phyloP scores from a whole-genome alignment of 2,113 vertebrate genomes.

The Callionymus lyra region DNA sequence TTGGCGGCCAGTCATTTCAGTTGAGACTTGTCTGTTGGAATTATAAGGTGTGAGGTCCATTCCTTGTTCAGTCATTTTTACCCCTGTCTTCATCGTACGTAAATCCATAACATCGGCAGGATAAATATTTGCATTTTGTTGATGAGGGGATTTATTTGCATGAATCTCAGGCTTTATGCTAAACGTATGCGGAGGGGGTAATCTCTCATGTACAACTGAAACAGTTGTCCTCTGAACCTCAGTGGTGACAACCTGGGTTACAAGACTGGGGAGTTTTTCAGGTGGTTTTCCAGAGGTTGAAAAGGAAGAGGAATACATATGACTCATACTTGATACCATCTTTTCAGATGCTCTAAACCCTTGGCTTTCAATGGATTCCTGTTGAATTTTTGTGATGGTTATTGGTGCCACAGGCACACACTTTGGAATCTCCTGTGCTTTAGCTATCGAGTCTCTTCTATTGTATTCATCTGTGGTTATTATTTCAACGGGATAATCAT shows the following conservation, averaged over 20 bases:
- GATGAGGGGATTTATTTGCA: conserved; percentile 62
- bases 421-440: conserved; percentile 34
- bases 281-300: conserved; percentile 65
- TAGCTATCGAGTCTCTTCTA: conserved; percentile 35
- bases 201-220: conserved; percentile 68
- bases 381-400: conserved; percentile 64
- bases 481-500: conserved; percentile 43
- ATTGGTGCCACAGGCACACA: conserved; percentile 36
- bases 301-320: conserved; percentile 65
- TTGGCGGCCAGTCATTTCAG: conserved; percentile 69
- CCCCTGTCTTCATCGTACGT: conserved; percentile 76
- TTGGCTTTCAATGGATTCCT: conserved; percentile 71
- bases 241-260: conserved; percentile 71
- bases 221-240: conserved; percentile 72
- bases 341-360: conserved; percentile 67
- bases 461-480: conserved; percentile 41
- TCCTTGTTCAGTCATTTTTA: conserved; percentile 72
- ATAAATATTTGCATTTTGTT: conserved; percentile 75
- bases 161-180: conserved; percentile 62
- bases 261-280: conserved; percentile 56
- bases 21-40: conserved; percentile 64
- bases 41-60: conserved; percentile 75
- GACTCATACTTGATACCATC: conserved; percentile 69
- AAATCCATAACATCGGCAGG: conserved; percentile 84
- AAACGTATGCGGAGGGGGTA: conserved; percentile 59